Evolutionary conservation across 2,888 invertebrate species (phyloP).

Genomic region (Drosophila putrida): DNA sequence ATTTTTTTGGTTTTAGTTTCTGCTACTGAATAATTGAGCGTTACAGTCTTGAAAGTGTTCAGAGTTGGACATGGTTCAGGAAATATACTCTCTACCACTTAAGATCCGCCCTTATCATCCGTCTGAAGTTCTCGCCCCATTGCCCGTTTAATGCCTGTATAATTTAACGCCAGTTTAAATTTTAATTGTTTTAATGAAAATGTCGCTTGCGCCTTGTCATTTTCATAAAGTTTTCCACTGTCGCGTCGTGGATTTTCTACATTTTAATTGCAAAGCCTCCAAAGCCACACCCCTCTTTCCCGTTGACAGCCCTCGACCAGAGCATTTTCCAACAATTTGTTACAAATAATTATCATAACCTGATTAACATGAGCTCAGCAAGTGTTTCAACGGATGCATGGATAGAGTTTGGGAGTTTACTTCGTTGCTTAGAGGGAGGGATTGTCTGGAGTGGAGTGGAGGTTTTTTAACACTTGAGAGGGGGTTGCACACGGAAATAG

Average conservation of each 20-base stretch:
- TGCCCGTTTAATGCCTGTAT: conserved; percentile 78
- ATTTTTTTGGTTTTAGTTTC: conserved; percentile 15
- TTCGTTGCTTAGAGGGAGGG: neutral
- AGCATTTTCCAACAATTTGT: conserved; percentile 80
- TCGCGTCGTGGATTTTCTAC: conserved; percentile 65
- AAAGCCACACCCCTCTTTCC: conserved; percentile 1
- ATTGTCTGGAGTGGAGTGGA: neutral
- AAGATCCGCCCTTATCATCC: conserved; percentile 51
- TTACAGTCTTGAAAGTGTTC: conserved; percentile 18
- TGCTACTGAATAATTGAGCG: conserved; percentile 68
- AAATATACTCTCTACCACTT: conserved; percentile 34
- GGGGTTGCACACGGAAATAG: conserved; percentile 59
- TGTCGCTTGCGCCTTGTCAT: conserved; percentile 78
- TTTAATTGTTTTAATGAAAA: conserved; percentile 83
- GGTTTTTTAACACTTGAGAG: neutral
- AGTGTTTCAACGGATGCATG: conserved; percentile 47
- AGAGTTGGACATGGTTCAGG: conserved; percentile 33
- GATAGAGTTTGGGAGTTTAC: neutral
- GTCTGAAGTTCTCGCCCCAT: conserved; percentile 43
- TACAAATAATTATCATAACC: conserved; percentile 86
- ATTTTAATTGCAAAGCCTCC: conserved; percentile 76
- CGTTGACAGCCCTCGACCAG: conserved; percentile 31
- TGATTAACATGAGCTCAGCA: conserved; percentile 85
- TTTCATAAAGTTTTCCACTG: conserved; percentile 75
- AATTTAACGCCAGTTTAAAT: conserved; percentile 84